Conservation (phyloP, 2,113 vertebrate genomes). For the Psophia crepitans region DNA sequence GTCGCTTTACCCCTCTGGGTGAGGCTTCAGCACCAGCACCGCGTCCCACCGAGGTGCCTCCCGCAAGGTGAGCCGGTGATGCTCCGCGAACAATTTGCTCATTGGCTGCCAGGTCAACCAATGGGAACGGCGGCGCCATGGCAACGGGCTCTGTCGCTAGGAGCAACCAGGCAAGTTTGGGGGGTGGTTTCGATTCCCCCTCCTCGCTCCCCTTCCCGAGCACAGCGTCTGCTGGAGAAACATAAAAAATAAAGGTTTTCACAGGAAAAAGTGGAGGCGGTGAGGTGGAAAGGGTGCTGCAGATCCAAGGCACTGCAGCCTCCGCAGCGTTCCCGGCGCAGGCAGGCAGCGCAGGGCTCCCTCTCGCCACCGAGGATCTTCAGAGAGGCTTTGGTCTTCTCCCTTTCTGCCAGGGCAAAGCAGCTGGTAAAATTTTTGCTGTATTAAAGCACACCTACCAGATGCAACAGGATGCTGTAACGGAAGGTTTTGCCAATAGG, state of each 20-base stretch:
- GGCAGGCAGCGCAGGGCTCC: background rate
- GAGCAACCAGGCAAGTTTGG: slow-evolving; percentile 78
- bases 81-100: slow-evolving; percentile 48
- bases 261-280: background rate
- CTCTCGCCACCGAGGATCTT: background rate
- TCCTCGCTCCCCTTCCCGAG: background rate
- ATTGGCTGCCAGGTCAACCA: slow-evolving; percentile 85
- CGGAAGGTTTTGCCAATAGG: background rate
- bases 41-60: background rate
- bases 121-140: slow-evolving; percentile 84
- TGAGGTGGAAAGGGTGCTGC: background rate
- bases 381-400: background rate
- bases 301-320: background rate
- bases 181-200: background rate
- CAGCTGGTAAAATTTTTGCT: rapidly evolving
- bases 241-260: background rate
- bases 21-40: background rate
- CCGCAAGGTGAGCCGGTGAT: slow-evolving; percentile 54
- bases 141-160: slow-evolving; percentile 90
- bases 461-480: background rate
- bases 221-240: background rate
- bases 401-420: background rate
- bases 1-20: background rate
- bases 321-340: background rate
- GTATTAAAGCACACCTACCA: rapidly evolving